phyloP scores from a whole-genome alignment of 2,113 vertebrate species.

The Corvus moneduloides region DNA sequence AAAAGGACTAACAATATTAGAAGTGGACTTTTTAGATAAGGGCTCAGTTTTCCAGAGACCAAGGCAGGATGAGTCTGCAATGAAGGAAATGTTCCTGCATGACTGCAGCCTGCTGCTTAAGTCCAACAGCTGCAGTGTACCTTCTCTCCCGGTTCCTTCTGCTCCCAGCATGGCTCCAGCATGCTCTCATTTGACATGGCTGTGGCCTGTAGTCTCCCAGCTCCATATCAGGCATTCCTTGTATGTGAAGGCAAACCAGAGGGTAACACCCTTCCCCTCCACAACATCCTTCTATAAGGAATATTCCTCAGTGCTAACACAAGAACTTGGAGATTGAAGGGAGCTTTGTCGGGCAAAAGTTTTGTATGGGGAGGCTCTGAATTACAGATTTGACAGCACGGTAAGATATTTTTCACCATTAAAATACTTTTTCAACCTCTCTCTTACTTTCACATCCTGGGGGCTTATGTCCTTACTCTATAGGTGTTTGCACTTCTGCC shows the following conservation, averaged over 20 bases:
- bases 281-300: neutral
- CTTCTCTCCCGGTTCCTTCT: neutral
- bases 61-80: neutral
- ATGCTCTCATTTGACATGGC: neutral
- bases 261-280: neutral
- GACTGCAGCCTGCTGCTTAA: neutral
- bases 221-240: neutral
- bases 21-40: neutral
- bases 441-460: neutral
- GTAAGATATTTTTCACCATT: neutral
- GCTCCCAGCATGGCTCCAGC: accelerated
- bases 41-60: neutral
- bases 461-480: neutral
- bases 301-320: neutral
- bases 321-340: neutral
- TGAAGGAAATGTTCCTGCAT: neutral
- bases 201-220: neutral
- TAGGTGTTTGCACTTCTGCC: neutral
- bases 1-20: neutral
- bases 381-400: neutral
- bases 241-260: neutral
- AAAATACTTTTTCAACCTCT: neutral
- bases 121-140: neutral
- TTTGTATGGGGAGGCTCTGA: neutral
- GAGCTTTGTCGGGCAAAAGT: neutral